Evolutionary conservation across 2,113 vertebrate species (phyloP).

Genomic region (Callorhinus ursinus): DNA sequence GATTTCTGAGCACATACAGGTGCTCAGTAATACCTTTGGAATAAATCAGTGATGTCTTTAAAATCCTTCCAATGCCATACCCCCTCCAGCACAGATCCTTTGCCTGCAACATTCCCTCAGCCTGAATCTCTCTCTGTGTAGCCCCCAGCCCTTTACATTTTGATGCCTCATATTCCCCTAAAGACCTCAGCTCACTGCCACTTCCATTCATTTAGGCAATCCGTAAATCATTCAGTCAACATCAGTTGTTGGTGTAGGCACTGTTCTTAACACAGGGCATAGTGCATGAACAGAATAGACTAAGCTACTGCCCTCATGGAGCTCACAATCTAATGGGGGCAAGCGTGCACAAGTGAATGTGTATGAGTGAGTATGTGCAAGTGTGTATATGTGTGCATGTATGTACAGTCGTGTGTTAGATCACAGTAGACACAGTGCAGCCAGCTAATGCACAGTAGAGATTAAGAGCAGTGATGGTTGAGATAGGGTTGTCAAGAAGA

Average conservation of each 20-base stretch:
- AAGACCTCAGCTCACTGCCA: not conserved
- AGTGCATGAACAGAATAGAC: not conserved
- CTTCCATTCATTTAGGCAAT: not conserved
- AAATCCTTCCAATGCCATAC: not conserved
- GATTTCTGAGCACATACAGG: too few relatives aligned
- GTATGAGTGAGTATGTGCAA: not conserved
- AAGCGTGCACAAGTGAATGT: not conserved
- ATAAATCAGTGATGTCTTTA: not conserved
- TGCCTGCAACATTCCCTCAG: not conserved
- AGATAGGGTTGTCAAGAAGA: not conserved
- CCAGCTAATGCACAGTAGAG: not conserved
- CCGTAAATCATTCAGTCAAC: not conserved
- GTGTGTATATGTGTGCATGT: too few relatives aligned
- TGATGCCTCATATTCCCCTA: not conserved
- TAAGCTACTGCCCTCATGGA: not conserved
- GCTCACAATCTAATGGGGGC: not conserved
- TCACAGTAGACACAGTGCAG: not conserved
- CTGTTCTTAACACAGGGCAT: not conserved
- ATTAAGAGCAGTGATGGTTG: not conserved
- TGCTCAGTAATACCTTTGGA: not conserved
- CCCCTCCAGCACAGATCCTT: not conserved
- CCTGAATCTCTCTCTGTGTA: not conserved
- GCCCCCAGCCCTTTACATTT: not conserved
- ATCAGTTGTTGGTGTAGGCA: not conserved
- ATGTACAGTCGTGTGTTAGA: not conserved